Evolutionary conservation across 2,888 invertebrate genomes (phyloP).

Genomic region (Lepetodrilus schrolli): DNA sequence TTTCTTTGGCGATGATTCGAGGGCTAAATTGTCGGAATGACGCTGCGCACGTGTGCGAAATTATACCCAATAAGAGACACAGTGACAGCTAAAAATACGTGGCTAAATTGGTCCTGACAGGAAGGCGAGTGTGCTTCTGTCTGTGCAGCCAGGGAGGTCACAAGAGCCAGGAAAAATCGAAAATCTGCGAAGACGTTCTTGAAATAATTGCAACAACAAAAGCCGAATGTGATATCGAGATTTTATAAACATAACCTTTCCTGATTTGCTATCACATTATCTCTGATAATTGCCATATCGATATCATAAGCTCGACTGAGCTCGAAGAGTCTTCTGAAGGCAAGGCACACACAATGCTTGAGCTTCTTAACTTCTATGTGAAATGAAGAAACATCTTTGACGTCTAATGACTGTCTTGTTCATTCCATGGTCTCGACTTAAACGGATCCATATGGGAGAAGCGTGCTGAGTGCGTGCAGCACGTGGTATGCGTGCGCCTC

Average conservation of each 20-base stretch:
- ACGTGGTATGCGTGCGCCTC: neutral
- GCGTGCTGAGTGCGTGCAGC: too few species aligned
- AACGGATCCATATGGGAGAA: neutral
- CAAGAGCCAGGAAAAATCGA: slow-evolving; percentile 11
- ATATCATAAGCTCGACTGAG: slow-evolving; percentile 5
- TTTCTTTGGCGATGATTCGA: slow-evolving; percentile 29
- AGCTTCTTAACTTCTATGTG: neutral
- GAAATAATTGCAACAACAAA: slow-evolving; percentile 12
- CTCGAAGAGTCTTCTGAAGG: too few species aligned
- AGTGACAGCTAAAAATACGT: slow-evolving; percentile 32
- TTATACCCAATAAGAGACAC: slow-evolving; percentile 25
- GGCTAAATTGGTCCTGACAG: slow-evolving; percentile 29
- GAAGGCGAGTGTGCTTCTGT: slow-evolving; percentile 3
- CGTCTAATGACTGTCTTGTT: slow-evolving; percentile 6
- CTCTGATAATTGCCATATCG: neutral
- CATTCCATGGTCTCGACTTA: neutral
- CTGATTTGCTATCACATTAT: neutral
- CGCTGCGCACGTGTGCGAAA: slow-evolving; percentile 31
- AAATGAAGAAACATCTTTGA: neutral
- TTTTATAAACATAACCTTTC: slow-evolving; percentile 25
- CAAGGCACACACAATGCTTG: too few species aligned
- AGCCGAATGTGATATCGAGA: slow-evolving; percentile 10
- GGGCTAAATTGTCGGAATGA: slow-evolving; percentile 16
- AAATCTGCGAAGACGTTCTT: slow-evolving; percentile 17
- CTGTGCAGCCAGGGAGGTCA: slow-evolving; percentile 11